These are phyloP conservation scores for Leptinotarsa peninsularis DNA, from an alignment of 2,888 invertebrate species.

Conservation along the genomic window DNA sequence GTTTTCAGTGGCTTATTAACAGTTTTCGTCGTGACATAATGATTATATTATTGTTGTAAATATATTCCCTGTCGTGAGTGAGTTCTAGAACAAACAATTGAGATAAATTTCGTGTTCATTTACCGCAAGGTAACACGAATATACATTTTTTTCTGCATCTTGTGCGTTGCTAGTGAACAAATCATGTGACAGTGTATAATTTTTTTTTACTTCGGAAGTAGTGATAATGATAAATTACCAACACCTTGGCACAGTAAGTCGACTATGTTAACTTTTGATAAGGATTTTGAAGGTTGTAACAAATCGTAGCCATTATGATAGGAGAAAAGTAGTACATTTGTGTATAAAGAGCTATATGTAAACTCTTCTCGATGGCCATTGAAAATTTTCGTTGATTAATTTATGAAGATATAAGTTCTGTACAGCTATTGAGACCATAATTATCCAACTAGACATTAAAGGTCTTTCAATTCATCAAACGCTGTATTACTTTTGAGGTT, in stretches of 20 bases:
- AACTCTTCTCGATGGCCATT: no score
- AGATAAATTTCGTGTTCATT: background rate
- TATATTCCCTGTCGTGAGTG: background rate
- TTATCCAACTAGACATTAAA: no score
- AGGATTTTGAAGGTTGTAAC: background rate
- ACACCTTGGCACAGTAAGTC: background rate
- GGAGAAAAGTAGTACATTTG: no score
- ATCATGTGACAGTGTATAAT: background rate
- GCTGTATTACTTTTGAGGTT: no score
- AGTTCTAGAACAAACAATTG: background rate
- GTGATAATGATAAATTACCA: background rate
- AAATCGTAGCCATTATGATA: background rate
- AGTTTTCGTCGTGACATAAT: background rate
- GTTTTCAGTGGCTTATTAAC: background rate
- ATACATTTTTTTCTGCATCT: no score
- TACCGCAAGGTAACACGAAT: no score
- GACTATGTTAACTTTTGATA: background rate
- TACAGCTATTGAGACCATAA: no score
- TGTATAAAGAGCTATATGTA: no score
- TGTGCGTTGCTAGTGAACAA: background rate
- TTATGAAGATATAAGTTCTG: no score
- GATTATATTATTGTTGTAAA: conserved; percentile 5
- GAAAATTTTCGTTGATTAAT: no score
- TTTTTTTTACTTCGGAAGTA: background rate
- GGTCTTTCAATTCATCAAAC: no score